phyloP scores from a whole-genome alignment of 2,797 vertebrate genomes.

The Arremon aurantiirostris region DNA sequence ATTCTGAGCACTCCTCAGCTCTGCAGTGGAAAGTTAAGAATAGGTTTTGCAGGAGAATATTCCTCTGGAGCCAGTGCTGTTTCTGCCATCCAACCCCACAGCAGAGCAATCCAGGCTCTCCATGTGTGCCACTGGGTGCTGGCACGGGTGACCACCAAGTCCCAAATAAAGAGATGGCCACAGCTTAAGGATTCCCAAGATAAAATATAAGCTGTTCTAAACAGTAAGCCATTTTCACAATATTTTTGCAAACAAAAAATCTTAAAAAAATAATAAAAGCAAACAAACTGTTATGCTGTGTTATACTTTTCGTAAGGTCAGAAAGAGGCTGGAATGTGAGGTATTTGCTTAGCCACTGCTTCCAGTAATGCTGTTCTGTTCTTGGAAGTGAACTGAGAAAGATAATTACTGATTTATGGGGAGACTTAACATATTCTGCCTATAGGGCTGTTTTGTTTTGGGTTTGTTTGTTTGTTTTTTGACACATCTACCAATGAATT shows the following conservation, averaged over 20 bases:
- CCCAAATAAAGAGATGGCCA: neutral
- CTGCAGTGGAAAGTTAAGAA: neutral
- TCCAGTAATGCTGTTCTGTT: conserved; percentile 6
- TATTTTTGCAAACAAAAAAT: neutral
- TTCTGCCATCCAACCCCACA: neutral
- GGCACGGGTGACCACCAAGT: rapidly evolving
- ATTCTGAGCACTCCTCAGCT: neutral
- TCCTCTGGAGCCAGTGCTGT: neutral
- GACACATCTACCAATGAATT: neutral
- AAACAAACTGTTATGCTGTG: neutral
- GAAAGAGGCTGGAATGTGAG: neutral
- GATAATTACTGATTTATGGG: conserved; percentile 5
- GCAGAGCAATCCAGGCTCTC: neutral
- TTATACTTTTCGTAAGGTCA: neutral
- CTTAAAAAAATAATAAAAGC: neutral
- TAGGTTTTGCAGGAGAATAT: neutral
- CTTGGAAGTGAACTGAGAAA: neutral
- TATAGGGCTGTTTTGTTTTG: neutral
- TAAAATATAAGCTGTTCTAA: neutral
- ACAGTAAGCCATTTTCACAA: neutral
- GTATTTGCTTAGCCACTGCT: neutral
- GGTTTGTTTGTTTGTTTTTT: neutral
- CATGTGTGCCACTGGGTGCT: rapidly evolving
- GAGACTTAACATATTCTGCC: neutral
- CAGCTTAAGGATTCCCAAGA: neutral